These are phyloP conservation scores for Setipinna tenuifilis DNA, from an alignment of 2,797 vertebrate species.

Conservation along the genomic window DNA sequence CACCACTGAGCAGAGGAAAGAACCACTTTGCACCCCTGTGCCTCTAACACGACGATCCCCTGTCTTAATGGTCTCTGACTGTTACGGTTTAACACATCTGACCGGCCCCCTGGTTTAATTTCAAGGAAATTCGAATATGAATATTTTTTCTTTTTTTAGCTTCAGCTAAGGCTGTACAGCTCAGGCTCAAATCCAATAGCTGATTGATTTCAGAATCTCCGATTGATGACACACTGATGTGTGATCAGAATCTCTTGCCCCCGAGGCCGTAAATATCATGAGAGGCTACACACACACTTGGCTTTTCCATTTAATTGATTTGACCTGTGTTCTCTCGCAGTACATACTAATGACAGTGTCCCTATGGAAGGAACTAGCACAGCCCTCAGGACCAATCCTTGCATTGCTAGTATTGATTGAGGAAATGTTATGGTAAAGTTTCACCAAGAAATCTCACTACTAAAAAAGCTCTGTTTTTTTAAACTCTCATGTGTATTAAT, in stretches of 20 bases:
- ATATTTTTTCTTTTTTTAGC: not conserved
- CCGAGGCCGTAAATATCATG: not conserved
- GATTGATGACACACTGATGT: conserved; percentile 1
- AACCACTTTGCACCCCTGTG: not conserved
- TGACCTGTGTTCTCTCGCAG: not conserved
- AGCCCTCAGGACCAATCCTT: not conserved
- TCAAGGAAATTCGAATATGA: not conserved
- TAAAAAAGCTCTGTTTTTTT: no score
- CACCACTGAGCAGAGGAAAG: not conserved
- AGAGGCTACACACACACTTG: conserved; percentile 24
- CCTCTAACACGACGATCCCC: not conserved
- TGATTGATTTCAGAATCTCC: conserved; percentile 17
- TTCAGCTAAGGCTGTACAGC: not conserved
- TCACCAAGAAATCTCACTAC: not conserved
- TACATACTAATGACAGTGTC: not conserved
- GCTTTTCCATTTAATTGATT: not conserved
- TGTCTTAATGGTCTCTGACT: not conserved
- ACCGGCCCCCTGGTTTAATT: not conserved
- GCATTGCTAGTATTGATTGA: not conserved
- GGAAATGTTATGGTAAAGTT: not conserved
- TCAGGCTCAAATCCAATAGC: not conserved
- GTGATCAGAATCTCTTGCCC: not conserved
- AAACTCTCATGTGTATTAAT: no score
- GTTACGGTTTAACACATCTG: not conserved
- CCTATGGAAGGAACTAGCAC: not conserved